phyloP scores from a whole-genome alignment of 1,140 invertebrate genomes.

The Leptonema lineaticorne region DNA sequence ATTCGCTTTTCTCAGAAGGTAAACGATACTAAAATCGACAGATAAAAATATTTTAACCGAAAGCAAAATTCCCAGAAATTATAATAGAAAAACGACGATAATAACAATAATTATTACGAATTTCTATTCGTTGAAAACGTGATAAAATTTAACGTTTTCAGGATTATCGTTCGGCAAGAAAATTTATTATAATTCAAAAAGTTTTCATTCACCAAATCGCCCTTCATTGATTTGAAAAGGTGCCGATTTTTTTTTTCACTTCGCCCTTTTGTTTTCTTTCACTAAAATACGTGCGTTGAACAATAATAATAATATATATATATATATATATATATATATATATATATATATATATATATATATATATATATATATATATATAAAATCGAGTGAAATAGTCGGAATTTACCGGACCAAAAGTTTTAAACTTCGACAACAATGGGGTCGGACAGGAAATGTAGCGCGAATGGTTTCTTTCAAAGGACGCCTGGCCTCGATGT shows the following conservation, averaged over 20 bases:
- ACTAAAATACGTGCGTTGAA: neutral
- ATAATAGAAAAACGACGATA: no score
- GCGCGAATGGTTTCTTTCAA: constrained; percentile 5
- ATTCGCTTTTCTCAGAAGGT: no score
- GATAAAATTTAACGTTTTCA: no score
- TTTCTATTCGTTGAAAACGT: no score
- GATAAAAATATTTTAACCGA: no score
- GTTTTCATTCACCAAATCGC: neutral
- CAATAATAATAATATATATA: neutral
- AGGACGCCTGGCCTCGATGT: neutral
- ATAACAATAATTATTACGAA: no score
- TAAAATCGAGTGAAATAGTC: no score
- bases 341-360: neutral
- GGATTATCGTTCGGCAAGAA: no score
- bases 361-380: constrained; percentile 1
- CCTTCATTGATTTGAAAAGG: neutral
- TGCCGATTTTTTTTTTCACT: constrained; percentile 5
- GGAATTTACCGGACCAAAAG: constrained; percentile 19
- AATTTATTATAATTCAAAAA: no score
- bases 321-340: no score
- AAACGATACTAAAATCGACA: no score
- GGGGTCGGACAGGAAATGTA: constrained; percentile 27
- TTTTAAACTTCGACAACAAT: constrained; percentile 24
- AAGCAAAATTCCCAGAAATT: no score
- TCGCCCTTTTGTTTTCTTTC: constrained; percentile 1